Evolutionary conservation across 2,888 invertebrate genomes (phyloP).

Genomic region (Neoaliturus tenellus): DNA sequence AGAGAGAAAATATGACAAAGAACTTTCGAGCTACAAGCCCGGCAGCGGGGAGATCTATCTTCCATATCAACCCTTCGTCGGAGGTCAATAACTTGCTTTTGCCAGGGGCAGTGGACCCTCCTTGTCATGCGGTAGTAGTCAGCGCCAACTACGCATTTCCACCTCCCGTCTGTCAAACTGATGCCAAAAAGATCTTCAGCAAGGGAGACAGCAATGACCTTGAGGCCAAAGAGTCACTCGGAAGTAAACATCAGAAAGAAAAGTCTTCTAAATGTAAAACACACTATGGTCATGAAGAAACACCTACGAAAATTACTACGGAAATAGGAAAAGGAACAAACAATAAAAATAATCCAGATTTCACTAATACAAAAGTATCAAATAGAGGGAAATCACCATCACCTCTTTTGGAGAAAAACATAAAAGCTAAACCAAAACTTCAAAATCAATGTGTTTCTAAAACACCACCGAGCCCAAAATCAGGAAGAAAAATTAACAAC

Average conservation of each 20-base stretch:
- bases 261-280: not conserved
- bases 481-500: not conserved
- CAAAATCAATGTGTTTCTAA: not conserved
- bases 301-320: not conserved
- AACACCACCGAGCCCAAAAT: not conserved
- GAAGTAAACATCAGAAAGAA: not conserved
- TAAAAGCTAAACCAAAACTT: not conserved
- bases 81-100: slow-evolving; percentile 22
- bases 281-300: not conserved
- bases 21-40: slow-evolving; percentile 76
- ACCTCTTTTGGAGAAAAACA: not conserved
- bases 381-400: not conserved
- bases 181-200: not conserved
- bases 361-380: not conserved
- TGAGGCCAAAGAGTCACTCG: not conserved
- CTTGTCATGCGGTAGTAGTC: not conserved
- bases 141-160: not conserved
- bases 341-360: not conserved
- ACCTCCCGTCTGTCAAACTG: not conserved
- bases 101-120: not conserved
- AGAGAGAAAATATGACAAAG: slow-evolving; percentile 73
- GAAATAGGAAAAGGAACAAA: not conserved
- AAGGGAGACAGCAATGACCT: slow-evolving; percentile 7
- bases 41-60: slow-evolving; percentile 72
- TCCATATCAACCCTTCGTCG: slow-evolving; percentile 74